These are phyloP conservation scores for Ooceraea biroi DNA, from an alignment of 1,140 invertebrate genomes.

Conservation along the genomic window DNA sequence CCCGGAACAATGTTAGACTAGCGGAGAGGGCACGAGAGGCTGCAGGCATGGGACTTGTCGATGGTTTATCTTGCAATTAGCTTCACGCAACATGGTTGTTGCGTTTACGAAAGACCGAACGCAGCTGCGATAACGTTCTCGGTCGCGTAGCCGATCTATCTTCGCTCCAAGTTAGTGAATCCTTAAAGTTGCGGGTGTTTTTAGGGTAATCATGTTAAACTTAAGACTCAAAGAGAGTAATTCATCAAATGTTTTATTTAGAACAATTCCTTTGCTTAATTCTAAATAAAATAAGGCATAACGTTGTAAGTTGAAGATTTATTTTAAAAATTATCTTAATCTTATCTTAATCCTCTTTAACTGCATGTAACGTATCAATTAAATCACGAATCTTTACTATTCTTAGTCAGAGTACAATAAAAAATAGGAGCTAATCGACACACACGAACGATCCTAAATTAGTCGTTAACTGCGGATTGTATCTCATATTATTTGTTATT, in stretches of 20 bases:
- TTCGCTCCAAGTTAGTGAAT: background rate
- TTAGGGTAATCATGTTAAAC: background rate
- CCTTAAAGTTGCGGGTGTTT: background rate
- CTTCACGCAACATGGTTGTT: slow-evolving; percentile 30
- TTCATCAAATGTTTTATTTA: background rate
- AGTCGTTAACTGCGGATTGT: too few relatives aligned
- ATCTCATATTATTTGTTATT: too few relatives aligned
- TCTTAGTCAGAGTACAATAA: too few relatives aligned
- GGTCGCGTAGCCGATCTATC: background rate
- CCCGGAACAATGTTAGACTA: slow-evolving; percentile 23
- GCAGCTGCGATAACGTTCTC: background rate
- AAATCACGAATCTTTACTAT: too few relatives aligned
- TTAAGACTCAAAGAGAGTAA: background rate
- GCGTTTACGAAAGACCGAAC: slow-evolving; percentile 8
- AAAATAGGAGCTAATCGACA: too few relatives aligned
- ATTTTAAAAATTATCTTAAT: too few relatives aligned
- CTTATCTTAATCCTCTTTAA: too few relatives aligned
- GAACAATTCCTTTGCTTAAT: background rate
- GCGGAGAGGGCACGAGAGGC: background rate
- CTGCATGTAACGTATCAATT: too few relatives aligned
- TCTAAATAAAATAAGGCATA: too few relatives aligned
- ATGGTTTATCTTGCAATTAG: slow-evolving; percentile 50
- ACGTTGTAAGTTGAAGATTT: too few relatives aligned
- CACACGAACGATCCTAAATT: too few relatives aligned
- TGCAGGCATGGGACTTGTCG: slow-evolving; percentile 3